phyloP scores from a whole-genome alignment of 2,113 vertebrate species.

The Oreotrochilus melanogaster region DNA sequence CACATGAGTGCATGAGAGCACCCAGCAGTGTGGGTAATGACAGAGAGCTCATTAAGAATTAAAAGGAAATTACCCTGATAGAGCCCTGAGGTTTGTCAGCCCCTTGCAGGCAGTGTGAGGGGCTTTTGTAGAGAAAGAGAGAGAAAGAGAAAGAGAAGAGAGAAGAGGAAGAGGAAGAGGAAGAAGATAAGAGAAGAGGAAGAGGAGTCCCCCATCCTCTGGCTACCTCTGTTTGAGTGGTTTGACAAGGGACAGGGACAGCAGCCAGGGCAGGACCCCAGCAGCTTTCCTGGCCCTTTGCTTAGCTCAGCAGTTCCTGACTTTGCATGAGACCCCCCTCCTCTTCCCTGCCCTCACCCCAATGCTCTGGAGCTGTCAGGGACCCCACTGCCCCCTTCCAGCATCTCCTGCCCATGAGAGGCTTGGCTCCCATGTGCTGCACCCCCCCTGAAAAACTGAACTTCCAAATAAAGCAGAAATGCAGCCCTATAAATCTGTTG shows the following conservation, averaged over 20 bases:
- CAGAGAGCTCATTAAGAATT: background rate
- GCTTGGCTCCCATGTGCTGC: background rate
- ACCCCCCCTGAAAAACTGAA: background rate
- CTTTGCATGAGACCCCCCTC: rapidly evolving
- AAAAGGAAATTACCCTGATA: too few species aligned
- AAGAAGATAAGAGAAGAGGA: too few species aligned
- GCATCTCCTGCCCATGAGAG: background rate
- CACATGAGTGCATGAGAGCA: background rate
- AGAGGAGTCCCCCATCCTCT: background rate
- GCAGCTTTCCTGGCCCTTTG: background rate
- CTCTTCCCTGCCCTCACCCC: background rate
- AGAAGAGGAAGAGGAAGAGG: too few species aligned
- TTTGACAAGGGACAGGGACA: background rate
- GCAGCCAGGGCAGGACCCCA: background rate
- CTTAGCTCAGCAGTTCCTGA: background rate
- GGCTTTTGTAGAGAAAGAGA: too few species aligned
- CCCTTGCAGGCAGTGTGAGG: too few species aligned
- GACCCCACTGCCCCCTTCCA: background rate
- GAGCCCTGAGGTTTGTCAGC: too few species aligned
- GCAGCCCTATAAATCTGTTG: background rate
- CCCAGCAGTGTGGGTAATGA: background rate
- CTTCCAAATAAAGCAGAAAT: background rate
- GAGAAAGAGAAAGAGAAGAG: too few species aligned
- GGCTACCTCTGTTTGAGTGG: background rate
- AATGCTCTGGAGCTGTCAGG: background rate